Evolutionary conservation across 2,113 vertebrate genomes (phyloP).

Genomic region (Thalassoma bifasciatum): DNA sequence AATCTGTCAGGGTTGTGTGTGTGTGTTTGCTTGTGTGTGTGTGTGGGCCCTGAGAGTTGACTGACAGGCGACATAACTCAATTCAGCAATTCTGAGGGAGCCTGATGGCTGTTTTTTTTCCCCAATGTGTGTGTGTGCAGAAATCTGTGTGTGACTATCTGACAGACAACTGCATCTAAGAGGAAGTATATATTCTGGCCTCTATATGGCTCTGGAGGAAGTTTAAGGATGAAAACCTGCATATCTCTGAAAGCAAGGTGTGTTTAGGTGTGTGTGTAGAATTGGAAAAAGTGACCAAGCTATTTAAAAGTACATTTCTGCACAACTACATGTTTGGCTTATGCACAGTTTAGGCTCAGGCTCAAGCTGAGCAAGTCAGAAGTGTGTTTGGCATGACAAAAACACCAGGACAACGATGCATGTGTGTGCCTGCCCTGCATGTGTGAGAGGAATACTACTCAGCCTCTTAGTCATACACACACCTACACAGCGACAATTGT

Average conservation of each 20-base stretch:
- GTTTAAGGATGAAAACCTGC: neutral
- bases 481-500: constrained; percentile 41
- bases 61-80: constrained; percentile 75
- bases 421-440: constrained; percentile 60
- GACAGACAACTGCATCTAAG: constrained; percentile 19
- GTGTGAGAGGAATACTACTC: constrained; percentile 64
- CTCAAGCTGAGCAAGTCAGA: constrained; percentile 29
- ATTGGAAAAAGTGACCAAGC: neutral
- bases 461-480: constrained; percentile 2
- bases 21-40: constrained; percentile 24
- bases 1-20: constrained; percentile 31
- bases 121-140: neutral
- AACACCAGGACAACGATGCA: constrained; percentile 65
- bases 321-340: constrained; percentile 28
- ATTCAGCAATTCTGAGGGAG: constrained; percentile 67
- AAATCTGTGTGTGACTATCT: constrained; percentile 25
- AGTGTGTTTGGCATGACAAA: constrained; percentile 77
- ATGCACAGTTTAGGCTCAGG: constrained; percentile 13
- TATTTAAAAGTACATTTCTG: constrained; percentile 17
- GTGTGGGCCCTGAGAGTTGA: constrained; percentile 53
- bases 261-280: constrained; percentile 11
- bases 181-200: constrained; percentile 4
- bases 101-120: constrained; percentile 40
- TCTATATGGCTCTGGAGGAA: neutral
- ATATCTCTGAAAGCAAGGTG: constrained; percentile 15